Base-by-base conservation (phyloP, 2,113 vertebrate species). In the Anoplopoma fimbria region DNA sequence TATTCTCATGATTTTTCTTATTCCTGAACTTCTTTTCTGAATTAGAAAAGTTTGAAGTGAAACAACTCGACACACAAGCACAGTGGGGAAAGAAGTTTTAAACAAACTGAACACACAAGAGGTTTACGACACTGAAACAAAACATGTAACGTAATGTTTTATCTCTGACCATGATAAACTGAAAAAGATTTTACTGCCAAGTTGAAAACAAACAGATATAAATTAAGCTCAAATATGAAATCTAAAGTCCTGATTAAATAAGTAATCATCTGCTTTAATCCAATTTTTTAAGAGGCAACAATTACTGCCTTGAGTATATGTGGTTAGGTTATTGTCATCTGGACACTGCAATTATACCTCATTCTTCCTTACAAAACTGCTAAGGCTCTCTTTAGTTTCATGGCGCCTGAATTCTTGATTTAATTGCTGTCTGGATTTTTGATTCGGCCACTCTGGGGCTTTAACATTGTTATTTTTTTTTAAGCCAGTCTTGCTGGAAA, bases 1-100 rank as follows among this genome's bases (percentile, higher is more conserved):
- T 75, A 49, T 70, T 84, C 21, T 82, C 19, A 23, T 75, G 64
- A 79, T 81, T 90, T n/a, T 88, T 82, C 38, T 71, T 73, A 75
- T 61, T 86, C 71, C 65, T 77, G 49, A 88, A 88, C 83, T 85
- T 83, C 47, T 82, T 88, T 84, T 69, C 60, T 33, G 9, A n/a
- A 77, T 88, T 7, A 4, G 33, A 82, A 87, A 90, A 88, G 71
- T 88, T 87, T 80, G 27, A 38, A 74, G 42, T 47, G 47, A 70
- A 72, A 63, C 42, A 62, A 81, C 23, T 19, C 58, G 15, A 67
- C 34, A 80, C 25, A 60, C 29, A 49, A 13, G 33, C 58, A 75
- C 38, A 42, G 8, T n/a, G 27, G 27, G 49, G 13, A 64, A 68
- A 49, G 34, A 62, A 75, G 25, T 61, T n/a, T n/a, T n/a, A n/a